Evolutionary conservation across 2,888 invertebrate genomes (phyloP).

Genomic region (Polydrusus cervinus): DNA sequence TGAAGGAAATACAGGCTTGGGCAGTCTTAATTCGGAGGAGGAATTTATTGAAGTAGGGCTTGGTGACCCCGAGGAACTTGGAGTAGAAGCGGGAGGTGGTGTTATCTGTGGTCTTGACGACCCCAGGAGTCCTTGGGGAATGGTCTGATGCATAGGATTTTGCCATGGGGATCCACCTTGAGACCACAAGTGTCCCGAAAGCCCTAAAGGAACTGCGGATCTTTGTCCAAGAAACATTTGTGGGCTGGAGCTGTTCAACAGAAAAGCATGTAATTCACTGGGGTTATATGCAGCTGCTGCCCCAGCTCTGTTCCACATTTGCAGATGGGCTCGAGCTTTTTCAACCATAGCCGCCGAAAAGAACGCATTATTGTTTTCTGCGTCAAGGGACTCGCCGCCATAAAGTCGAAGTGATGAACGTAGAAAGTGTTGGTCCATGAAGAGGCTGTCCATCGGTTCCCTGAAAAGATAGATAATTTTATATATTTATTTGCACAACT

Average conservation of each 20-base stretch:
- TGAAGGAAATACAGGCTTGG: constrained; percentile 71
- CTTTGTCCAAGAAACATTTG: constrained; percentile 68
- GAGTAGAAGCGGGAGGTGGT: constrained; percentile 71
- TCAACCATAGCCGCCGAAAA: constrained; percentile 75
- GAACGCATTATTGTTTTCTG: constrained; percentile 71
- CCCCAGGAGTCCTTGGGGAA: constrained; percentile 69
- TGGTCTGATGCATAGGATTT: constrained; percentile 67
- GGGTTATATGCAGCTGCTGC: constrained; percentile 74
- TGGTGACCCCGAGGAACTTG: constrained; percentile 79
- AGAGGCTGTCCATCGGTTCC: constrained; percentile 86
- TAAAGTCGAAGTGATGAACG: constrained; percentile 76
- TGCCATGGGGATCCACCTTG: constrained; percentile 67
- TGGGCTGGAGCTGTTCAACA: constrained; percentile 67
- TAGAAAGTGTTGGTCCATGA: constrained; percentile 85
- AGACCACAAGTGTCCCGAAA: constrained; percentile 72
- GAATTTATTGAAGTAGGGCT: constrained; percentile 70
- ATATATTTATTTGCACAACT: not conserved
- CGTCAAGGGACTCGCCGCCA: constrained; percentile 75
- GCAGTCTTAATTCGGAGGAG: constrained; percentile 69
- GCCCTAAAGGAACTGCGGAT: constrained; percentile 66
- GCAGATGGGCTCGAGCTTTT: constrained; percentile 73
- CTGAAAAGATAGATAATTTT: constrained; percentile 65
- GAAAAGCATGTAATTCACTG: constrained; percentile 71
- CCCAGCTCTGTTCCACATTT: constrained; percentile 73
- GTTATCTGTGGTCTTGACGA: constrained; percentile 70